Percentiles rank a stretch among this genome's conserved stretches.
These are phyloP conservation scores for Ochropleura plecta DNA, from an alignment of 2,888 invertebrate species.

Conservation along the genomic window DNA sequence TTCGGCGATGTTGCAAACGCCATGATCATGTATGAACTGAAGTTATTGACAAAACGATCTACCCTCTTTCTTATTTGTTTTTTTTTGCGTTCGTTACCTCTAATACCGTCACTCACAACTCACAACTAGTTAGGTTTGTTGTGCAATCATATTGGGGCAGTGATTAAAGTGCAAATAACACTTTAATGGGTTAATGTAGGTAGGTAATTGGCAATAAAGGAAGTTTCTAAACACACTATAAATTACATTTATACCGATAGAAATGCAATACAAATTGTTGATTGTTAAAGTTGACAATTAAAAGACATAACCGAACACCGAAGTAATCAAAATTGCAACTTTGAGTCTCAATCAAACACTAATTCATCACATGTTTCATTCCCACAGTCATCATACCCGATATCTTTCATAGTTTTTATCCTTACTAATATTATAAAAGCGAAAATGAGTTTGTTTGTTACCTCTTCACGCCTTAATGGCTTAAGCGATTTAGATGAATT, in stretches of 20 bases:
- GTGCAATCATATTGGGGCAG: background rate
- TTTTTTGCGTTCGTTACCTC: too few species aligned
- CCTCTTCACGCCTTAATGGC: too few species aligned
- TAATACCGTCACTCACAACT: too few species aligned
- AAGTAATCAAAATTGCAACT: constrained; percentile 26
- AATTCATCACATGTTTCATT: background rate
- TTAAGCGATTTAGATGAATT: too few species aligned
- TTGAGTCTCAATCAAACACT: constrained; percentile 3
- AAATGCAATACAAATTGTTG: background rate
- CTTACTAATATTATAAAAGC: too few species aligned
- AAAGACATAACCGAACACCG: background rate
- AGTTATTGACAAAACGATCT: too few species aligned
- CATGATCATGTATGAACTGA: too few species aligned
- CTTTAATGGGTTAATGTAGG: background rate
- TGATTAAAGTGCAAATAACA: background rate
- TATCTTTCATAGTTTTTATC: background rate
- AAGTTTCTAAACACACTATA: background rate
- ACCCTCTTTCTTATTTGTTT: too few species aligned
- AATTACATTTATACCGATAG: background rate
- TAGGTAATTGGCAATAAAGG: background rate
- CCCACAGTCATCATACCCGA: background rate
- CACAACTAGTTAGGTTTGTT: too few species aligned
- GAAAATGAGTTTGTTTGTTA: too few species aligned
- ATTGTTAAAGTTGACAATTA: background rate
- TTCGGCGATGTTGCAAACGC: too few species aligned